phyloP scores from a whole-genome alignment of 2,797 vertebrate species.

The Acanthiza pusilla region DNA sequence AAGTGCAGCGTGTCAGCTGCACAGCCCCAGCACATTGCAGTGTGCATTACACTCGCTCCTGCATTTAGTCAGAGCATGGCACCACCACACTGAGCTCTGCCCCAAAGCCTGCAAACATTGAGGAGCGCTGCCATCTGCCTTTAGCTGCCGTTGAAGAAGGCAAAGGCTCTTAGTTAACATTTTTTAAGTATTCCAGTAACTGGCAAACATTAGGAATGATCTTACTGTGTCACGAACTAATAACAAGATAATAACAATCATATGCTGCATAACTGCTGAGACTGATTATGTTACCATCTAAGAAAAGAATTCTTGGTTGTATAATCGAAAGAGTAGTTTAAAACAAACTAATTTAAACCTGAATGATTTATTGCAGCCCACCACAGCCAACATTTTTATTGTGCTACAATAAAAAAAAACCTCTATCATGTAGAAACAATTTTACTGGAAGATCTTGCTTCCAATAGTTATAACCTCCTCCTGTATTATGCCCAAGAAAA shows the following conservation, averaged over 20 bases:
- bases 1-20: neutral
- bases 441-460: neutral
- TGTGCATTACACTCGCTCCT: neutral
- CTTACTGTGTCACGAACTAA: conserved; percentile 19
- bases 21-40: neutral
- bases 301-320: conserved; percentile 32
- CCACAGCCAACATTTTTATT: neutral
- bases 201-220: conserved; percentile 17
- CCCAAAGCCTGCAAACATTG: neutral
- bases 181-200: neutral
- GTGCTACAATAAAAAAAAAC: neutral
- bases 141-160: neutral
- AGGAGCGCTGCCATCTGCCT: neutral
- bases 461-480: neutral
- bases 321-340: neutral
- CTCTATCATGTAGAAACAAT: neutral
- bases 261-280: conserved; percentile 18
- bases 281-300: conserved; percentile 7
- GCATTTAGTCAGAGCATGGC: neutral
- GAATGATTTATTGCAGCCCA: conserved; percentile 19
- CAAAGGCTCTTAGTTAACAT: neutral
- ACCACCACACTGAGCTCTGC: neutral
- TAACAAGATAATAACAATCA: conserved; percentile 46
- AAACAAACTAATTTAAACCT: conserved; percentile 26
- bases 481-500: neutral